Evolutionary conservation across 2,113 vertebrate species (phyloP).

Genomic region (Callipepla squamata): DNA sequence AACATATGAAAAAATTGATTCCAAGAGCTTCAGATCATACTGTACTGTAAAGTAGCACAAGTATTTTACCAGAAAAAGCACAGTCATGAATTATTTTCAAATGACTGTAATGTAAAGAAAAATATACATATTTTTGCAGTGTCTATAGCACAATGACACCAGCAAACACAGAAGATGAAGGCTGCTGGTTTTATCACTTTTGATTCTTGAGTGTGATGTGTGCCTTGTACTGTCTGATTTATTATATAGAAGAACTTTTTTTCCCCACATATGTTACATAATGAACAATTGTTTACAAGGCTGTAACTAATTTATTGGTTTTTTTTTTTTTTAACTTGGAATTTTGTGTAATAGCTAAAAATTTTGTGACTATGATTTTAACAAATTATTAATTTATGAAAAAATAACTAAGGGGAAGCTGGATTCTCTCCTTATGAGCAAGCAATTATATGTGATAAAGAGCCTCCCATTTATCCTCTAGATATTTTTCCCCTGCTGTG

Average conservation of each 20-base stretch:
- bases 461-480: conserved; percentile 53
- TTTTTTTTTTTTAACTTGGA: conserved; percentile 82
- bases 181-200: conserved; percentile 65
- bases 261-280: conserved; percentile 78
- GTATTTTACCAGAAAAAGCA: conserved; percentile 60
- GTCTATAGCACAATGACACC: conserved; percentile 61
- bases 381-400: conserved; percentile 85
- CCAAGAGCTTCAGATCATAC: neutral
- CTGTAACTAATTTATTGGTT: conserved; percentile 86
- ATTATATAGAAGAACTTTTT: conserved; percentile 80
- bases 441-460: conserved; percentile 64
- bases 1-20: conserved; percentile 83
- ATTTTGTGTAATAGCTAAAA: conserved; percentile 80
- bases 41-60: conserved; percentile 75
- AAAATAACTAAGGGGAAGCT: conserved; percentile 81
- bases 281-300: conserved; percentile 87
- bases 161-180: conserved; percentile 34
- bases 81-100: conserved; percentile 64
- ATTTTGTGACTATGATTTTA: conserved; percentile 81
- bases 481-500: conserved; percentile 44
- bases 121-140: conserved; percentile 53
- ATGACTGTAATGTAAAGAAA: conserved; percentile 53
- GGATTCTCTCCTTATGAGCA: conserved; percentile 80
- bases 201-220: conserved; percentile 77
- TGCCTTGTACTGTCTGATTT: conserved; percentile 94